phyloP scores from a whole-genome alignment of 2,888 invertebrate species.

The Helleia helle region DNA sequence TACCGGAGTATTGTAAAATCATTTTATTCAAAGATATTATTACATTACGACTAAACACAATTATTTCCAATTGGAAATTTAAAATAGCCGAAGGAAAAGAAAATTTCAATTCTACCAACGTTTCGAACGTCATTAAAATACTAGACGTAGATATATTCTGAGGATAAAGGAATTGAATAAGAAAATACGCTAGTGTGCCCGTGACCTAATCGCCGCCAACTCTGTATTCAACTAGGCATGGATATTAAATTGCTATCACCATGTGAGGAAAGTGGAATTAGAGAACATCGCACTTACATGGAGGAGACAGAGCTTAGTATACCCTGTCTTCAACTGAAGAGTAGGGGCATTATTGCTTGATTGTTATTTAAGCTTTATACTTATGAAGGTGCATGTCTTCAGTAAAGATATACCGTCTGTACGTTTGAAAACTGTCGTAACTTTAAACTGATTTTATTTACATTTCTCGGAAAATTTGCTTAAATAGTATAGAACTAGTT shows the following conservation, averaged over 20 bases:
- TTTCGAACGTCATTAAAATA: constrained; percentile 23
- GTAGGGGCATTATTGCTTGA: constrained; percentile 37
- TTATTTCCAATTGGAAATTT: constrained; percentile 7
- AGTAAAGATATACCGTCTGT: too few species aligned
- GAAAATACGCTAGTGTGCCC: constrained; percentile 22
- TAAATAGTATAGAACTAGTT: too few species aligned
- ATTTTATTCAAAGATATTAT: not conserved
- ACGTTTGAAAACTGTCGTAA: too few species aligned
- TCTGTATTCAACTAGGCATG: constrained; percentile 24
- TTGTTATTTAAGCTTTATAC: constrained; percentile 54
- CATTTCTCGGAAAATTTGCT: too few species aligned
- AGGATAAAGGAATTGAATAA: constrained; percentile 24
- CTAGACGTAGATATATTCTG: constrained; percentile 23
- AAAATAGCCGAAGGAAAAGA: constrained; percentile 13
- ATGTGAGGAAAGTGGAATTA: constrained; percentile 26
- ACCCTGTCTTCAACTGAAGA: constrained; percentile 2
- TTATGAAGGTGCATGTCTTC: constrained; percentile 27
- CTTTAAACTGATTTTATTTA: too few species aligned
- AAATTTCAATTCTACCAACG: constrained; percentile 22
- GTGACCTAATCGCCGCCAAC: constrained; percentile 24
- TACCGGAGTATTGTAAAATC: not conserved
- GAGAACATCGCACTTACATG: not conserved
- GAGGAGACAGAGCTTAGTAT: constrained; percentile 6
- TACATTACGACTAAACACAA: constrained; percentile 3
- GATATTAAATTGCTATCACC: constrained; percentile 59